A percentile compares a stretch with the other conserved stretches of the same genome.
Conservation (phyloP, 2,797 vertebrate species). For the Pterois miles region DNA sequence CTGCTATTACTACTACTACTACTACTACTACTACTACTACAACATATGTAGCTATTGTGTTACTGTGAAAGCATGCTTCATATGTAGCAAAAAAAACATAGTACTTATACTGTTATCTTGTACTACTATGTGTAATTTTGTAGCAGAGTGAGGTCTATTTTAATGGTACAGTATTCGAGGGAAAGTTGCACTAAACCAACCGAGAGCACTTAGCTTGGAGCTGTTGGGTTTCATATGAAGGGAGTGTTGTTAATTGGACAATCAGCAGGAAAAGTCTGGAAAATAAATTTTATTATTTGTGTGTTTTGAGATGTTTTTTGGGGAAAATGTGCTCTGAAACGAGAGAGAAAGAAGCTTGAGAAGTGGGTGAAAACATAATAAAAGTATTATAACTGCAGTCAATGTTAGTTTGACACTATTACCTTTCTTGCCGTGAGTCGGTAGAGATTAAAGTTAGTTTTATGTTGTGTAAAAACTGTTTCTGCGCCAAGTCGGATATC, state of each 20-base stretch:
- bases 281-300: background rate
- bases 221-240: background rate
- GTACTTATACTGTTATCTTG: constrained; percentile 56
- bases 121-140: constrained; percentile 67
- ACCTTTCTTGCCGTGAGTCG: constrained; percentile 29
- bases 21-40: constrained; percentile 28
- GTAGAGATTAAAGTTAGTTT: constrained; percentile 30
- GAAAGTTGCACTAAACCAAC: constrained; percentile 60
- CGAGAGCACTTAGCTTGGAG: constrained; percentile 23
- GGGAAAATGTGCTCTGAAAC: background rate
- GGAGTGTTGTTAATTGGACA: constrained; percentile 35
- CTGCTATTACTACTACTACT: constrained; percentile 19
- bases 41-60: constrained; percentile 66
- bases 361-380: constrained; percentile 11
- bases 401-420: constrained; percentile 30
- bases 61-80: constrained; percentile 71
- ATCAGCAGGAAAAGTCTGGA: constrained; percentile 45
- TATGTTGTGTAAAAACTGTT: constrained; percentile 53
- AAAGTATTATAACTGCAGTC: constrained; percentile 6
- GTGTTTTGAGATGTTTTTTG: constrained; percentile 10
- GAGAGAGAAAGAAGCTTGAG: background rate
- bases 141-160: constrained; percentile 67
- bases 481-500: constrained; percentile 22
- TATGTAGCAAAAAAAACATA: constrained; percentile 59
- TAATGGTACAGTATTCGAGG: constrained; percentile 23